Base-by-base conservation (phyloP, 2,113 vertebrate genomes). In the Sula dactylatra region DNA sequence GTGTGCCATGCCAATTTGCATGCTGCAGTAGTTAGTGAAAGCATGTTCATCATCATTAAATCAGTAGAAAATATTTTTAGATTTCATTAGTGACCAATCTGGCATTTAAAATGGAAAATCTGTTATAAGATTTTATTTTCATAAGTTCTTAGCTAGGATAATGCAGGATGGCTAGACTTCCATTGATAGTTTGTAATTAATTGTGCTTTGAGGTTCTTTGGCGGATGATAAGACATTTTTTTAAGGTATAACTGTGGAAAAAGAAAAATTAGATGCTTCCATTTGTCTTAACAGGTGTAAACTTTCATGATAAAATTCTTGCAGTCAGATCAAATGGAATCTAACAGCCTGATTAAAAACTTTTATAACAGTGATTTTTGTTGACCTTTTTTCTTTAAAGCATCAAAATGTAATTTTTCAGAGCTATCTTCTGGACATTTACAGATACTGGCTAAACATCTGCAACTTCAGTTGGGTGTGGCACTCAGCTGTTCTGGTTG, bases 401-500 rank as follows among this genome's bases (percentile, higher is more conserved):
- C 8, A 49, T 50, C 13, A 49, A 19, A 89, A 10, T 18, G 8
- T 25, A 42, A 32, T 58, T 49, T 88, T 82, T 72, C 49, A 80
- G 71, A 88, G 55, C 10, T 40, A 18, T 21, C 34, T 90, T 69
- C 17, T 62, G 50, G 26, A 26, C 4, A 1, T 77, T 26, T 62
- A 25, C 59, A 58, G 27, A 13, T 15, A 20, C 13, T 76, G 47
- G 27, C 67, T 78, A 15, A 88, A 81, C 54, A 44, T 45, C 58
- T 77, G 18, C 59, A 83, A 52, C 52, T 26, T 59, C 67, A 50
- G 4, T 25, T 82, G 49, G 16, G 10, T 76, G 9, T 24, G 71
- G 38, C 8, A 15, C 16, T 64, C 12, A 1, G 26, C 21, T 47
- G n/a, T 82, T 86, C 16, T 65, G 40, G 7, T 89, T 0, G 0